phyloP scores from a whole-genome alignment of 2,888 invertebrate genomes.

The Muscina levida region DNA sequence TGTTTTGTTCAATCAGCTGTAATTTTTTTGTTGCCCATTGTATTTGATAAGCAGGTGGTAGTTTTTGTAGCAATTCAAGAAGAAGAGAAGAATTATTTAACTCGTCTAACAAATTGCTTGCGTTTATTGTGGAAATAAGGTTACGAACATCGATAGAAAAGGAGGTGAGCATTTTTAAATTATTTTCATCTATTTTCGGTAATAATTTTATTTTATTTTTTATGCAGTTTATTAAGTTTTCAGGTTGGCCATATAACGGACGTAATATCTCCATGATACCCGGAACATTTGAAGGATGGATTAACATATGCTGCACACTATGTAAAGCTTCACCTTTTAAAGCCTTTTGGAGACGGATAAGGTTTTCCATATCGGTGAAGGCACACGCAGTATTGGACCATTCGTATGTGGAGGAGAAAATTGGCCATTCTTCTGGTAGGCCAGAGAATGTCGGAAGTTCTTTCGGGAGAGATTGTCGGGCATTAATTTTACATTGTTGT shows the following conservation, averaged over 20 bases:
- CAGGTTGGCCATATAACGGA: conserved; percentile 37
- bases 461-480: conserved; percentile 31
- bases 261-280: conserved; percentile 4
- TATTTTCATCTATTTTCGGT: too few relatives aligned
- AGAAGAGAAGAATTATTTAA: conserved; percentile 37
- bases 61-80: not conserved
- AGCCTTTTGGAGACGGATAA: conserved; percentile 38
- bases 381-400: conserved; percentile 24
- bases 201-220: too few relatives aligned
- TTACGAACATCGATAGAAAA: conserved; percentile 48
- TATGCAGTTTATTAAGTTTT: conserved; percentile 34
- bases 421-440: too few relatives aligned
- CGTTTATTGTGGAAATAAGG: conserved; percentile 42
- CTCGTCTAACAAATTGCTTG: conserved; percentile 37
- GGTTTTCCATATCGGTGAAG: conserved; percentile 11
- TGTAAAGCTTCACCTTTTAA: conserved; percentile 32
- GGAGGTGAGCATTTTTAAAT: too few relatives aligned
- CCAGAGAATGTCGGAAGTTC: too few relatives aligned
- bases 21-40: conserved; percentile 40
- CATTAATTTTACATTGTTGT: not conserved
- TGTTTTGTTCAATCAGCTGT: not conserved
- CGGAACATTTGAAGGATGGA: conserved; percentile 10
- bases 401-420: conserved; percentile 32
- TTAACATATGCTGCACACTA: conserved; percentile 31
- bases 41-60: conserved; percentile 19